Base-by-base conservation (phyloP, 2,888 invertebrate genomes). In the Ectropis crepuscularia region DNA sequence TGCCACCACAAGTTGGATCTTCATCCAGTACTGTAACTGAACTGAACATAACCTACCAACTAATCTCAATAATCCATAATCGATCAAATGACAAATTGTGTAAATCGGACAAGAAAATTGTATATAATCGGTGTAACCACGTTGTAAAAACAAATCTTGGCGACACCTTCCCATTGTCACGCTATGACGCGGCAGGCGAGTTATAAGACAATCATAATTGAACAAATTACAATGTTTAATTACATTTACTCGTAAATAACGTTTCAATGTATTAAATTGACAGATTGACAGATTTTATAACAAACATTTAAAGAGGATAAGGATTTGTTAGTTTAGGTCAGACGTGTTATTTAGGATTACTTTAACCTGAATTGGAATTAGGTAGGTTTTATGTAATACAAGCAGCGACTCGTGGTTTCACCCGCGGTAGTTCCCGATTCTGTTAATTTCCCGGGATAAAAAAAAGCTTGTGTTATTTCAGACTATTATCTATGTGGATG, bases 81-180 rank as follows among this genome's bases (percentile, higher is more conserved):
- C 49, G 12, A 43, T 58, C 12, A 57, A 48, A 61, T 48, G 47
- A 57, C 57, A 65, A 61, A 65, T 61, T 65, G 53, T 62, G 55
- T 16, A 53, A 65, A 62, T 60, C 7, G 36, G 53, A 53, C 60
- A 65, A 47, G 54, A 59, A 54, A 42, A 63, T 63, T 63, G 47
- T 45, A 10, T 41, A 45, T 59, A 54, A 59, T 51, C 11, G 49
- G 42, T 50, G 10, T n/a, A 58, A 49, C 48, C 57, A 49, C 0
- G 41, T 41, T 41, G 16, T 28, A 28, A 28, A 28, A 28, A 28
- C 16, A 4, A 28, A 28, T 28, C 1, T 28, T 28, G 16, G 36
- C 42, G 48, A 60, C 57, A 48, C 47, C 41, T 55, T 12, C 0
- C 16, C 9, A 39, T 16, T n/a, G n/a, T 49, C 63, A 63, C 63